Conservation (phyloP, 2,113 vertebrate species). For the Pachypanchax playfairii region DNA sequence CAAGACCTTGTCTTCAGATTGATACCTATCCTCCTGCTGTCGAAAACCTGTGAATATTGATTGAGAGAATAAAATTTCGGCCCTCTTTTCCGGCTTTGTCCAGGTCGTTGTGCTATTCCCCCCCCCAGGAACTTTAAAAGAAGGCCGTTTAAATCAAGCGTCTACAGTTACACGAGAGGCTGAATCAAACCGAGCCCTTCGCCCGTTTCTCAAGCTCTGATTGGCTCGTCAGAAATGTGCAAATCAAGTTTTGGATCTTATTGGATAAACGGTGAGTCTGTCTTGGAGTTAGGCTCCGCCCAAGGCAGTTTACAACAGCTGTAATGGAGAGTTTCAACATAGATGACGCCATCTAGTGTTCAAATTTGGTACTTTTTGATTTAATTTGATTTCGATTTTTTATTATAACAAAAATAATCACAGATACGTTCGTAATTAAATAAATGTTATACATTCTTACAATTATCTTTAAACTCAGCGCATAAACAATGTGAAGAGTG, state of each 20-base stretch:
- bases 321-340: neutral
- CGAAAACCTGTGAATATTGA: constrained; percentile 14
- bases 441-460: too few relatives aligned
- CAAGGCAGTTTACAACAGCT: constrained; percentile 16
- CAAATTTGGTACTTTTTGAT: neutral
- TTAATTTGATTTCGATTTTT: too few relatives aligned
- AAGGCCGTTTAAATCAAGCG: constrained; percentile 60
- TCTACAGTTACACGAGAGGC: constrained; percentile 50
- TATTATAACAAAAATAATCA: too few relatives aligned
- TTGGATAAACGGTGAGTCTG: constrained; percentile 43
- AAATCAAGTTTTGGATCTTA: constrained; percentile 12
- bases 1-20: constrained; percentile 33
- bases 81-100: constrained; percentile 39
- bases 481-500: too few relatives aligned
- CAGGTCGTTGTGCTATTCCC: constrained; percentile 55
- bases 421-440: too few relatives aligned
- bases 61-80: constrained; percentile 22
- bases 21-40: constrained; percentile 9
- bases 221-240: constrained; percentile 51
- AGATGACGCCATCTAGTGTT: constrained; percentile 38
- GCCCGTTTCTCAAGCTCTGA: constrained; percentile 20
- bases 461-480: too few relatives aligned
- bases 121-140: constrained; percentile 74
- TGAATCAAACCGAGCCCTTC: constrained; percentile 27
- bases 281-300: constrained; percentile 20